Percentiles rank a stretch among this genome's conserved stretches.
phyloP scores from a whole-genome alignment of 2,888 invertebrate genomes.

The Pandemis heparana region DNA sequence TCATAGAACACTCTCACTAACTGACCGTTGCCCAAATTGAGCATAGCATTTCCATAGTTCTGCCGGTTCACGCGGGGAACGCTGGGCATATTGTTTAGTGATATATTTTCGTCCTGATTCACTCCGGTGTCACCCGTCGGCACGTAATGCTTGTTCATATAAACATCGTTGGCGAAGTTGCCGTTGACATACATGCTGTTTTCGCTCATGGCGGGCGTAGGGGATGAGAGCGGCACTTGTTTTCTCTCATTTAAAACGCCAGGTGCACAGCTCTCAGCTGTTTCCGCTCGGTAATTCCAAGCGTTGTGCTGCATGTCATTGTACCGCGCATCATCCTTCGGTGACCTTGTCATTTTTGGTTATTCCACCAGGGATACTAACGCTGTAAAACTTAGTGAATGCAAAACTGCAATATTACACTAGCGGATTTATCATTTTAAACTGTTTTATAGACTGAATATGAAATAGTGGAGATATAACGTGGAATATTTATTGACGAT shows the following conservation, averaged over 20 bases:
- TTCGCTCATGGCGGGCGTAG: conserved; percentile 64
- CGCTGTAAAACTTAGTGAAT: conserved; percentile 49
- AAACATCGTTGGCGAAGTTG: conserved; percentile 73
- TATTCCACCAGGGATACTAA: conserved; percentile 56
- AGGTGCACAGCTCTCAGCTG: conserved; percentile 71
- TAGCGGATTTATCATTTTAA: conserved; percentile 73
- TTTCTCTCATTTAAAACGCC: conserved; percentile 69
- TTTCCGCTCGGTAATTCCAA: conserved; percentile 79
- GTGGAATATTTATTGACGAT: conserved; percentile 74
- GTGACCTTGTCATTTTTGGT: conserved; percentile 84
- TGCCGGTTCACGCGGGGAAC: conserved; percentile 65
- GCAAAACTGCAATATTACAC: conserved; percentile 55
- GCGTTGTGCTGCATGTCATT: conserved; percentile 76
- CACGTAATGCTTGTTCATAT: conserved; percentile 73
- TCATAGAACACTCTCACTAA: conserved; percentile 77
- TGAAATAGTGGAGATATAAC: conserved; percentile 62
- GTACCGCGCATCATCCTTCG: conserved; percentile 80
- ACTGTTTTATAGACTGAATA: conserved; percentile 56
- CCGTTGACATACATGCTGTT: conserved; percentile 70
- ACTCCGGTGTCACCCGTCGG: conserved; percentile 64
- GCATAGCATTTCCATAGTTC: conserved; percentile 77
- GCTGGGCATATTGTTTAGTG: conserved; percentile 64
- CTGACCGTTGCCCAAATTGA: conserved; percentile 80
- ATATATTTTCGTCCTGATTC: conserved; percentile 69
- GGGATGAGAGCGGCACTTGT: conserved; percentile 63